A percentile compares a stretch with the other conserved stretches of the same genome.
Evolutionary conservation across 1,140 invertebrate genomes (phyloP).

Genomic region (Drosophila nannoptera): DNA sequence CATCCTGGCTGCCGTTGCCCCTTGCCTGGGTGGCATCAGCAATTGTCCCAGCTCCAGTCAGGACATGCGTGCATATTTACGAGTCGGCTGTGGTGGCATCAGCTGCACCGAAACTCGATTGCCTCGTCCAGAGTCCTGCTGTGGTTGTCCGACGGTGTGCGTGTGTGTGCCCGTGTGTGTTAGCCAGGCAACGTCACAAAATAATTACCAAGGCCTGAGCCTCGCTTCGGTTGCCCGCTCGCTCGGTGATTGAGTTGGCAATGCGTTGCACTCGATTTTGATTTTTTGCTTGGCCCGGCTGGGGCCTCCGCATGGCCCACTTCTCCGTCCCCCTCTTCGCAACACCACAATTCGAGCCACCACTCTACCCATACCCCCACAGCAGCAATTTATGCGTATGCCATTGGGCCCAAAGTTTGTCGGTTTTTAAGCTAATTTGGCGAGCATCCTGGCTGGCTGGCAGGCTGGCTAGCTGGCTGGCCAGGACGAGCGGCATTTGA

Average conservation of each 20-base stretch:
- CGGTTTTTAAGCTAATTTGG: constrained; percentile 73
- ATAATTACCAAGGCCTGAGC: constrained; percentile 69
- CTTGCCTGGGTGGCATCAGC: constrained; percentile 24
- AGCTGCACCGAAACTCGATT: constrained; percentile 76
- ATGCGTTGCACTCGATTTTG: constrained; percentile 72
- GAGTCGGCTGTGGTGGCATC: constrained; percentile 70
- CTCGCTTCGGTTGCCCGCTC: constrained; percentile 30
- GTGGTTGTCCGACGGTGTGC: constrained; percentile 10
- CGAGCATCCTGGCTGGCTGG: constrained; percentile 43
- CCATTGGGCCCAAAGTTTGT: constrained; percentile 60
- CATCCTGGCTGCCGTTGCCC: not conserved
- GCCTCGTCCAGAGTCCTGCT: constrained; percentile 39
- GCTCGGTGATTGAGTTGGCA: constrained; percentile 70
- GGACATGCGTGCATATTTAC: constrained; percentile 77
- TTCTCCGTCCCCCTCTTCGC: not conserved
- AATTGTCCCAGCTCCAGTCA: constrained; percentile 48
- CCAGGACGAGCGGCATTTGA: constrained; percentile 49
- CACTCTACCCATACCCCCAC: not conserved
- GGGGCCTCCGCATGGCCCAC: not conserved
- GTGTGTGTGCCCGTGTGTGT: constrained; percentile 15
- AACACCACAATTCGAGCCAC: not conserved
- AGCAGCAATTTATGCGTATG: constrained; percentile 59
- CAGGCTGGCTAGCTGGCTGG: constrained; percentile 1
- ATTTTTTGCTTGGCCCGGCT: constrained; percentile 48
- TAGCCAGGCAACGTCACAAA: constrained; percentile 61